Base-by-base conservation (phyloP, 2,113 vertebrate species). In the Garra rufa region DNA sequence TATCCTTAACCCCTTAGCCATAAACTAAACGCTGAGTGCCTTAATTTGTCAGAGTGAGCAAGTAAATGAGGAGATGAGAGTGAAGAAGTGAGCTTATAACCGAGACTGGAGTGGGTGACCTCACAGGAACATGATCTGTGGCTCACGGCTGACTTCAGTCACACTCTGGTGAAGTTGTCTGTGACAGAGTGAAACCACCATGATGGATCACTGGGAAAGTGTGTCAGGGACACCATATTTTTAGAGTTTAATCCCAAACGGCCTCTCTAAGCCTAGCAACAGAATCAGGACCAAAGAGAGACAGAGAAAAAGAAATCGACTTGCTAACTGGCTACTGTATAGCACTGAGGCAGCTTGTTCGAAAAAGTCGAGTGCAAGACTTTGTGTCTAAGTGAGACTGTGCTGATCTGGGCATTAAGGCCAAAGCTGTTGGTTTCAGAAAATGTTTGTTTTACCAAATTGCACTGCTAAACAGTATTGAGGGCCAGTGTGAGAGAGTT, bases 181-280 rank as follows among this genome's bases (percentile, higher is more conserved):
- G 86, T 89, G 91, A 90, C 89, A 79, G 85, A 84, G 85, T 86
- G 65, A 76, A 86, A 92, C 76, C 79, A 80, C 85, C 80, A 86
- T 87, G 92, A 92, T 84, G 89, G 91, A 90, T 91, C 44, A 74
- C 77, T 81, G 88, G 70, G 88, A 92, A 95, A 93, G 89, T 93
- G 91, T 94, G 93, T 95, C 93, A 94, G 93, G 93, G 93, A 93
- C 92, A 90, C 82, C 84, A 44, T 94, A 94, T 94, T 94, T 94
- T 92, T 94, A 94, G 93, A 92, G 89, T 89, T 67, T 77, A 86
- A 86, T 94, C 93, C 92, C 85, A 93, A 90, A 70, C 76, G 92
- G 92, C 81, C 84, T 73, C 85, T 87, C 88, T 91, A 84, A 90
- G 91, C 90, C 90, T 86, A 85, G 92, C 90, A 94, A 92, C 89